Base-by-base conservation (phyloP, 1,140 invertebrate species). In the Drosophila carrolli region DNA sequence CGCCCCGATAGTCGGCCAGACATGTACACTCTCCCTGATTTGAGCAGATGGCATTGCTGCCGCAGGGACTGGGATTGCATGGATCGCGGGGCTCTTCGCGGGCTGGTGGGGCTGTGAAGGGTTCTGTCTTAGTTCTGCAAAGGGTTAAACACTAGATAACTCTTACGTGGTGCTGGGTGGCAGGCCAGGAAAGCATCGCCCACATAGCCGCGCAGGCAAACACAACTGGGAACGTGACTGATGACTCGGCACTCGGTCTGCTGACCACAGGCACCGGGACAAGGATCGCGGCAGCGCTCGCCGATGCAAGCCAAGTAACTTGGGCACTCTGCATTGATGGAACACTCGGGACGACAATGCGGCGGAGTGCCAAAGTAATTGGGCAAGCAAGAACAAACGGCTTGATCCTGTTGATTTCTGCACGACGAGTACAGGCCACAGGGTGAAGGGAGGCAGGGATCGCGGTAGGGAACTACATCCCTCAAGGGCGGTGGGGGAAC, bases 381-480 rank as follows among this genome's bases (percentile, higher is more conserved):
- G 2, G 95, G 94, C 59, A 95, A 92, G 90, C 97, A 97, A 4
- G 96, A 95, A 78, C 97, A 97, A 1, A 95, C 95, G 41, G 96
- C 95, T 67, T 94, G 94, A 53, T 95, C 95, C 54, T 94, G 94
- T 46, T 95, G 93, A 35, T 95, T 93, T 78, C 95, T 95, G 84
- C 97, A 97, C 40, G 95, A 93, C 2, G 96, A 95, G 89, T 97
- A 96, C 1, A 96, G 95, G 11, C 97, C 97, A 88, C 97, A 97
- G 4, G 96, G 96, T 29, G 95, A 96, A 75, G 95, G 96, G 44
- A 93, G 94, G 84, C 96, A 97, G 41, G 96, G 78, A 93, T 94
- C 77, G 32, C 78, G 82, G 41, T 79, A 81, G 16, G 71, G 62
- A 11, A 57, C 58, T 10, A 81, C 66, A 50, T 75, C 78, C 56